These are phyloP conservation scores for Myiozetetes cayanensis DNA, from an alignment of 2,113 vertebrate genomes.

Conservation along the genomic window DNA sequence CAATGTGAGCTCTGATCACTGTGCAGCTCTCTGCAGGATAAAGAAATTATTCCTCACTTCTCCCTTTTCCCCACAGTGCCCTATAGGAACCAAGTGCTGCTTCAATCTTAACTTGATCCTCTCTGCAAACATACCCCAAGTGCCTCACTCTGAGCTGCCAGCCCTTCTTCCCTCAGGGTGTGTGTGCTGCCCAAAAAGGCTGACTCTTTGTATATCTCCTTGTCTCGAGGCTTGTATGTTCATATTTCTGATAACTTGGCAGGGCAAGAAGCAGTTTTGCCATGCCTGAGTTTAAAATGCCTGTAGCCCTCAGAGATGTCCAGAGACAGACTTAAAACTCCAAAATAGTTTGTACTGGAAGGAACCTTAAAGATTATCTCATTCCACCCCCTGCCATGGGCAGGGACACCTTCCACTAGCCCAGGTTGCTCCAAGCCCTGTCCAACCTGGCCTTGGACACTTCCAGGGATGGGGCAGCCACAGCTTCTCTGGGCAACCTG, in stretches of 20 bases:
- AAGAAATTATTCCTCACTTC: not conserved
- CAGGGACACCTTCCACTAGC: not conserved
- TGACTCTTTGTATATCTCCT: not conserved
- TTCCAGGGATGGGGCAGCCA: not conserved
- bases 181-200: not conserved
- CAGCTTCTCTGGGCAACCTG: not conserved
- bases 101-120: rapidly evolving
- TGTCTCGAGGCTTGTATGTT: rapidly evolving
- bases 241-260: rapidly evolving
- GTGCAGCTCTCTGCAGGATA: not conserved
- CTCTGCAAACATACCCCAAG: not conserved
- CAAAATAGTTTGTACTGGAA: not conserved
- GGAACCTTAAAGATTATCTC: rapidly evolving
- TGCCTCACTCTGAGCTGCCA: rapidly evolving
- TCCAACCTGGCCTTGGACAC: not conserved
- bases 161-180: rapidly evolving
- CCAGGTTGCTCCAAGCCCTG: rapidly evolving
- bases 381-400: rapidly evolving
- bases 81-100: not conserved
- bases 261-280: not conserved
- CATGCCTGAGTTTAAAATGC: rapidly evolving
- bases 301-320: rapidly evolving
- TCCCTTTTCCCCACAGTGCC: not conserved
- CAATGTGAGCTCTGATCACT: rapidly evolving
- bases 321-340: not conserved